Evolutionary conservation across 2,888 invertebrate species (phyloP), one percentile per base, ranked within the genome.

Genomic region (Clostera curtula): DNA sequence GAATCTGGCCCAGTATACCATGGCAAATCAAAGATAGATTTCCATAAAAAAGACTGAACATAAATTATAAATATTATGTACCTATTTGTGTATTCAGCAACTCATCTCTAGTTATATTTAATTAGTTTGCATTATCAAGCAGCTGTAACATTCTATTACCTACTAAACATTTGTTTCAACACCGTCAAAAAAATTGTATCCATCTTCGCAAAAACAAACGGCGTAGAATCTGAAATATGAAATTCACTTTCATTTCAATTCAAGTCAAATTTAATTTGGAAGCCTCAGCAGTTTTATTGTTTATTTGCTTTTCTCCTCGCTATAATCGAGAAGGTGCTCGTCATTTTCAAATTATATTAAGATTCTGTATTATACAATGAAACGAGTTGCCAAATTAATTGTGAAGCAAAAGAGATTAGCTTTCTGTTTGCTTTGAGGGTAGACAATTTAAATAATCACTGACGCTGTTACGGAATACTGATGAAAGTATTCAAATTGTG

Each of bases 391-490:
- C 42, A 56, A 66, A 67, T 59, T 65, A 65, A 67, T 66, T 62
- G 61, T 54, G 58, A 63, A 64, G 59, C 60, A 66, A 65, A 67
- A 64, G 57, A 61, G 64, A 64, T 68, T 64, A 64, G 58, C 55
- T 65, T 55, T 57, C 58, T 58, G 59, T 57, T 62, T 63, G 62
- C 56, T 53, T 57, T 57, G 61, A 67, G 62, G n/a, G 69, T 68
- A 62, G 56, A 55, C 54, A 64, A 70, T 74, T 72, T 70, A 66
- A 71, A 70, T 71, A 71, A 70, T 70, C 64, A 65, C 61, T 56
- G 52, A 52, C 47, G 50, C 46, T 56, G 52, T 56, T 52, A 54
- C 61, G 60, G 67, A 66, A 67, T 66, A 65, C 65, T 66, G 65
- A 66, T 65, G 62, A 52, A 57, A 61, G 60, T 64, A 67, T 69